Conservation (phyloP, 2,797 vertebrate genomes). For the Syngnathus acus region DNA sequence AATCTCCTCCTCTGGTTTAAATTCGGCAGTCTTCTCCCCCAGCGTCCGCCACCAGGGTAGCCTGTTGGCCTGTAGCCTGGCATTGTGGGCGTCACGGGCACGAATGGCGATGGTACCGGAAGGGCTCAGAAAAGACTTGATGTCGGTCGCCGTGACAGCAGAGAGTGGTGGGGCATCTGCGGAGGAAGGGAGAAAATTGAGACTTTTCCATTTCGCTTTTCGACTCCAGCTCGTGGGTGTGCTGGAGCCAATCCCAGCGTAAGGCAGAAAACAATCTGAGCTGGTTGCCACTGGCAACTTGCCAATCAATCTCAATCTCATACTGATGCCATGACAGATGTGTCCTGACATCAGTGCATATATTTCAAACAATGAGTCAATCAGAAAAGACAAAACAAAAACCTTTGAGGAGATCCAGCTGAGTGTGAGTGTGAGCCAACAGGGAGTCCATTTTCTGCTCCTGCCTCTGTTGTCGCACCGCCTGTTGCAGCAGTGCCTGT, state of each 20-base stretch:
- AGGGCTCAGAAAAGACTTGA: constrained; percentile 73
- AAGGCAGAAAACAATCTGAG: no score
- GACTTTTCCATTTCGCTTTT: not conserved
- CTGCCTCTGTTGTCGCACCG: constrained; percentile 59
- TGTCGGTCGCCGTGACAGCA: constrained; percentile 59
- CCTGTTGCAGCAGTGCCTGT: constrained; percentile 69
- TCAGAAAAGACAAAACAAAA: not conserved
- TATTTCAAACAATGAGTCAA: not conserved
- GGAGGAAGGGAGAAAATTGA: not conserved
- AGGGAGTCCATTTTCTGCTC: constrained; percentile 73
- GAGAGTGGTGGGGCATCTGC: constrained; percentile 79
- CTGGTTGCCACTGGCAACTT: no score
- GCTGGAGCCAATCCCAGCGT: no score
- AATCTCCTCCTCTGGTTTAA: not conserved
- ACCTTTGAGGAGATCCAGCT: constrained; percentile 57
- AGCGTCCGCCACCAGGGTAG: constrained; percentile 85
- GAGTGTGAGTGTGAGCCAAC: constrained; percentile 82
- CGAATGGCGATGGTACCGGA: constrained; percentile 73
- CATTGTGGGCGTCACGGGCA: constrained; percentile 78
- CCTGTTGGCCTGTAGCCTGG: constrained; percentile 66
- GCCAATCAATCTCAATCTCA: not conserved
- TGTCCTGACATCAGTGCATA: not conserved
- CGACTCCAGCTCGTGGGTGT: no score
- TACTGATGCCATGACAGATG: not conserved
- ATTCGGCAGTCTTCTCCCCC: not conserved